Base-by-base conservation (phyloP, 2,797 vertebrate species). In the Enteromius radiatus region DNA sequence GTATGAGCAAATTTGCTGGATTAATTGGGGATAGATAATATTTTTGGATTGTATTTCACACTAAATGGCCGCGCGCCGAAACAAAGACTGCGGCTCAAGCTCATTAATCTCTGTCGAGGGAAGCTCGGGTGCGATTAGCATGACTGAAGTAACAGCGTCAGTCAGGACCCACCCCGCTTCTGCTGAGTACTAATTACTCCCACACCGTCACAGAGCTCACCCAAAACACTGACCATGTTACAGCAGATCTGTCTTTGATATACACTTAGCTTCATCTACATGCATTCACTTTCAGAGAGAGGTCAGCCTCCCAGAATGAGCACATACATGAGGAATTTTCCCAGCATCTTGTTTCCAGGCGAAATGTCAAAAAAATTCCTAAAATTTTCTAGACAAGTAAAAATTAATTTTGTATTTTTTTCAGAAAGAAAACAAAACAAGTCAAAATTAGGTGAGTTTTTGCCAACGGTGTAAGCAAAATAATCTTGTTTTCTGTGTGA, bases 31-130 rank as follows among this genome's bases (percentile, higher is more conserved):
- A 97, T 97, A 97, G 97, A 97, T 98, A 97, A 97, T 98, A 97
- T 97, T 99, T 98, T 96, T 96, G 96, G 96, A 98, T 97, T 97
- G 97, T 97, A 96, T 98, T 98, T 98, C 97, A 97, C 95, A 96
- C 96, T 97, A 97, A 98, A 97, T 93, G 96, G 96, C 96, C 95
- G 92, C 95, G 95, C 93, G 95, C 92, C 95, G 96, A 97, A 97
- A 99, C 97, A 99, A 98, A 99, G 96, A 95, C 96, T 93, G 97
- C 95, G 95, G 96, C 95, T 94, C 94, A 94, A 94, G 95, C 96
- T 98, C 97, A 99, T 99, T 98, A 98, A 99, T 99, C 98, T 97
- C 97, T 97, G 97, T 99, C 97, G 97, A 97, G 96, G 96, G 96
- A 96, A 96, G 96, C 95, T 96, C 93, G 94, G 94, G 94, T 95